Evolutionary conservation across 2,797 vertebrate genomes (phyloP), one percentile per base, ranked within the genome.

Genomic region (Neopelma chrysocephalum): DNA sequence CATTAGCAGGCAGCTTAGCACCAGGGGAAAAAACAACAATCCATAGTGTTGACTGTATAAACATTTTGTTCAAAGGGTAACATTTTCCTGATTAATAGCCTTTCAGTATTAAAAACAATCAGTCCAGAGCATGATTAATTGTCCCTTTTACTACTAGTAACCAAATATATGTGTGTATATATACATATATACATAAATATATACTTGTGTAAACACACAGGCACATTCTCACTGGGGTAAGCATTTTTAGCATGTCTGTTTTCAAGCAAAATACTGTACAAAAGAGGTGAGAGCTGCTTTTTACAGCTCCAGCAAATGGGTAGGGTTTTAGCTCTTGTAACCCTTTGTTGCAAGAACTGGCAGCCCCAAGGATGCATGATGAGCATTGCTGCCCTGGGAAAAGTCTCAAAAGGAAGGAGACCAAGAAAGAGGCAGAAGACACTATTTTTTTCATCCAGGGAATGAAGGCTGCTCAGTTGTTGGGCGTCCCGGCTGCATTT

Each of bases 51-150:
- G 75, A 70, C 87, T 92, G 3, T 92, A 94, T 73, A 96, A 96
- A 88, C 80, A 82, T 71, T 57, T 94, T 92, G 62, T 87, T 96
- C 88, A 90, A 94, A 88, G 40, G n/a, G 62, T 57, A 94, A 80
- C 42, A 38, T 87, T 95, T 91, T 80, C 60, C 85, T 94, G 93
- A 93, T 96, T 87, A 96, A 95, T 93, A 90, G 89, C 51, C 53
- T 87, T 94, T 89, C 81, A 75, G 73, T 73, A 91, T 87, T 81
- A 89, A 96, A 94, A 96, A 56, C 83, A 90, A 53, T 93, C 85
- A 82, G 56, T 73, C 48, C 62, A 66, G 43, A 87, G 34, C 0
- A 0, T 93, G 90, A 86, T 91, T 96, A 94, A 96, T 95, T 89
- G 70, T 80, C 32, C 48, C 58, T 93, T 94, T 73, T 89, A 72